phyloP scores from a whole-genome alignment of 2,888 invertebrate genomes.

The Cataglyphis cursor region DNA sequence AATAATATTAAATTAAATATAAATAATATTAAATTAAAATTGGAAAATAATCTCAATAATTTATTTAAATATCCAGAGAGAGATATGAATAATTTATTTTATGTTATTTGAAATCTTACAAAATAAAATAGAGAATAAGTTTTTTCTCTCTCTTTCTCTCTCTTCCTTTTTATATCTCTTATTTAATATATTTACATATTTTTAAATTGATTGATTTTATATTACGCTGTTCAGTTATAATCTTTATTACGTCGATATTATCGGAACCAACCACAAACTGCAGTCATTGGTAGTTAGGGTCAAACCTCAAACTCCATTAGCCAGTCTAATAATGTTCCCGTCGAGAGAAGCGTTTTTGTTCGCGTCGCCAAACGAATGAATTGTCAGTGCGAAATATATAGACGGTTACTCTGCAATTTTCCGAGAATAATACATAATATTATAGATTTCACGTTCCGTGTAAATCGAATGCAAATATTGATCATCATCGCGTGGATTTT shows the following conservation, averaged over 20 bases:
- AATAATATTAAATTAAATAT: too few relatives aligned
- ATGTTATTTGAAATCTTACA: neutral
- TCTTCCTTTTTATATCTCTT: neutral
- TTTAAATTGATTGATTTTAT: constrained; percentile 23
- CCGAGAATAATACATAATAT: constrained; percentile 58
- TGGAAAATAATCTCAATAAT: neutral
- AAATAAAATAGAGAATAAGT: neutral
- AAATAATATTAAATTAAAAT: constrained; percentile 1
- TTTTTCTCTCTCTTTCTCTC: neutral
- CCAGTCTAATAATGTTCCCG: constrained; percentile 61
- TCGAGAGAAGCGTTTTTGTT: constrained; percentile 55
- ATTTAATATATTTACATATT: constrained; percentile 30
- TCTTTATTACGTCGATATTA: constrained; percentile 60
- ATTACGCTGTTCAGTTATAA: constrained; percentile 28
- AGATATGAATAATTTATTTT: neutral
- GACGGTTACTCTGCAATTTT: constrained; percentile 53
- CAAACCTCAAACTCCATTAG: constrained; percentile 67
- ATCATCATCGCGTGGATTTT: constrained; percentile 54
- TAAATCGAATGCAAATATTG: constrained; percentile 64
- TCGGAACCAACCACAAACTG: constrained; percentile 44
- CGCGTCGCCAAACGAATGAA: constrained; percentile 36
- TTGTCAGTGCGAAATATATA: constrained; percentile 48
- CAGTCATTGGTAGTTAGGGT: constrained; percentile 60
- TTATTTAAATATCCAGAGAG: neutral
- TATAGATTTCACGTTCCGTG: constrained; percentile 12